These are phyloP conservation scores for Cyprinella venusta DNA, from an alignment of 2,797 vertebrate species.

Conservation along the genomic window DNA sequence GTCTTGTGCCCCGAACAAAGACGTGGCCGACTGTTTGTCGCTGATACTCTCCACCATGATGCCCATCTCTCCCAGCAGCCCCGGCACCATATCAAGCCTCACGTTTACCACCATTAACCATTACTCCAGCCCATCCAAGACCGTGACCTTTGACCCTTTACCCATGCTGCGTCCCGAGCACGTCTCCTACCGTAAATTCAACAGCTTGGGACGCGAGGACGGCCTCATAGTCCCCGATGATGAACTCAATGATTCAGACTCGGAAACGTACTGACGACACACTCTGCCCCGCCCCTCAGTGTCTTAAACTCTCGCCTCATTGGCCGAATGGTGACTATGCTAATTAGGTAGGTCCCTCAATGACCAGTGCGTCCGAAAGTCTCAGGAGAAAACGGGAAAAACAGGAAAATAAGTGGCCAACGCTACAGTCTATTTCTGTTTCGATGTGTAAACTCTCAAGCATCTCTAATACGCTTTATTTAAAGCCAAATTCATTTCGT, in stretches of 20 bases:
- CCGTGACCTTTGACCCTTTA: constrained; percentile 88
- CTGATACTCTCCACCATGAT: constrained; percentile 99
- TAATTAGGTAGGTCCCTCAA: not conserved
- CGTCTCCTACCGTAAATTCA: constrained; percentile 87
- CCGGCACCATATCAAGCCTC: constrained; percentile 92
- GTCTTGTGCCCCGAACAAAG: constrained; percentile 96
- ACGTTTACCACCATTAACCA: constrained; percentile 89
- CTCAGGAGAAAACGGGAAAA: constrained; percentile 71
- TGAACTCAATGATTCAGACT: constrained; percentile 95
- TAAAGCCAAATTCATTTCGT: not conserved
- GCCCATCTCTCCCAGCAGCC: constrained; percentile 81
- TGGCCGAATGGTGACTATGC: constrained; percentile 7
- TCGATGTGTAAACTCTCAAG: not conserved
- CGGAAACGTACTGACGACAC: constrained; percentile 89
- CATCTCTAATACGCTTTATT: not conserved
- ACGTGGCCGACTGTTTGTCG: constrained; percentile 95
- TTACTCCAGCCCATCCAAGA: constrained; percentile 88
- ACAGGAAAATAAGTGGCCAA: constrained; percentile 40
- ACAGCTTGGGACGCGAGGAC: constrained; percentile 85
- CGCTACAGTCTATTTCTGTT: constrained; percentile 13
- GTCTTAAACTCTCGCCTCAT: constrained; percentile 13
- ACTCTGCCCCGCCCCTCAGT: constrained; percentile 4
- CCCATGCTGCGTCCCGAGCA: constrained; percentile 87
- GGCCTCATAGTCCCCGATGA: constrained; percentile 85
- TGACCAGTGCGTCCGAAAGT: constrained; percentile 57